Percentiles rank a stretch among this genome's conserved stretches.
Conservation (phyloP, 2,113 vertebrate species). For the Hassar affinis region DNA sequence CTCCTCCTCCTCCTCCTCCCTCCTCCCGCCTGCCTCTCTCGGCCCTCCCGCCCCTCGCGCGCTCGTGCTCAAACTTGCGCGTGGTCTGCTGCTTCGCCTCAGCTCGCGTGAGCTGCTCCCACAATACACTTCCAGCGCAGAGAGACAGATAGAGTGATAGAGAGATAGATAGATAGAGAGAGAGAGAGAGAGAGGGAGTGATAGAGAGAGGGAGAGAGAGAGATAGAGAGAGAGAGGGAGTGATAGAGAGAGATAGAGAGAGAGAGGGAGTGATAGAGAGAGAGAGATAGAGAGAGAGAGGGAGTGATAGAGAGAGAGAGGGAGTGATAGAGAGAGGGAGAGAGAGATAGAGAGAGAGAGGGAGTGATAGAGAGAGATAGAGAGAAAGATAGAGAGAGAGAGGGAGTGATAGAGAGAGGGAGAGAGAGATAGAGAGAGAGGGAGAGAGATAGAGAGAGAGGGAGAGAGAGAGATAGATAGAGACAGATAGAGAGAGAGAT, state of each 20-base stretch:
- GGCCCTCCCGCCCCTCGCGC: constrained; percentile 22
- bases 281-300: not conserved
- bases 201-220: not conserved
- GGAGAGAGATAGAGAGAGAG: not conserved
- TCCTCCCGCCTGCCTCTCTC: constrained; percentile 48
- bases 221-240: not conserved
- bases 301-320: not conserved
- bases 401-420: not conserved
- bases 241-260: not conserved
- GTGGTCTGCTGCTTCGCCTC: constrained; percentile 53
- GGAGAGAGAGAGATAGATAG: not conserved
- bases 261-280: not conserved
- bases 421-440: not conserved
- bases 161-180: not conserved
- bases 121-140: not conserved
- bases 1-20: constrained; percentile 48
- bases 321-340: not conserved
- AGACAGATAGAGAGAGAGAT: not conserved
- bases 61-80: constrained; percentile 43
- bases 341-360: not conserved
- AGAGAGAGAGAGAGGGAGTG: not conserved
- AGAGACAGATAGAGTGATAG: not conserved
- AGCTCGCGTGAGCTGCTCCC: constrained; percentile 63
- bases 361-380: not conserved
- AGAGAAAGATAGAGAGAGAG: not conserved